Evolutionary conservation across 2,888 invertebrate genomes (phyloP), one percentile per base, ranked within the genome.

Genomic region (Anthoptus insignis): DNA sequence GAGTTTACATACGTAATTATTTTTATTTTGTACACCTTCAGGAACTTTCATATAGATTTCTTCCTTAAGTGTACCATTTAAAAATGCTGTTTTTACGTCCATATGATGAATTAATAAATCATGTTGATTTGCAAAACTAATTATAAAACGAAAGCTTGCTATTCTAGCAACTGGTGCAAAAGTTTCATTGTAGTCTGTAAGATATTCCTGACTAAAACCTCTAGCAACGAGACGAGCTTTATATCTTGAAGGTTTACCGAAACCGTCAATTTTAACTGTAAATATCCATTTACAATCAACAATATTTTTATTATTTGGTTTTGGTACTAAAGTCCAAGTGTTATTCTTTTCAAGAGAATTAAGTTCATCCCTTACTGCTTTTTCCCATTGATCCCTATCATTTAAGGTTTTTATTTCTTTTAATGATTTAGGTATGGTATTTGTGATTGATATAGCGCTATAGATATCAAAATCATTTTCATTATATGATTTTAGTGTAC

Each of bases 131-230:
- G 74, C 74, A 58, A 81, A 56, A 39, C 59, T 34, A 59, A 79
- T 57, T 8, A 78, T 59, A 7, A 73, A 68, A 61, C 80, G 68
- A 13, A 79, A 73, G 19, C 73, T 76, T 16, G 69, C 19, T 66
- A 76, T 73, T 64, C 70, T 75, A 3, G 73, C 77, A 1, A 79
- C 75, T 21, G 78, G 76, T 22, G 78, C 72, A 69, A 79, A 81
- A 6, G 76, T 76, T 57, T 80, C 73, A 52, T 76, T 65, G 68
- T 76, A 79, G 53, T 77, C 72, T 13, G 66, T 68, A 27, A 66
- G 49, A 34, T 76, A 68, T 58, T 74, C 60, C 56, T 80, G 79
- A 29, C 71, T 76, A 73, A 76, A 81, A 14, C 78, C 77, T 59
- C 73, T 70, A n/a, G 78, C 77, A 22, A 80, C 78, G 6, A 79